Conservation (phyloP, 2,797 vertebrate species). For the Rhodeus uyekii region DNA sequence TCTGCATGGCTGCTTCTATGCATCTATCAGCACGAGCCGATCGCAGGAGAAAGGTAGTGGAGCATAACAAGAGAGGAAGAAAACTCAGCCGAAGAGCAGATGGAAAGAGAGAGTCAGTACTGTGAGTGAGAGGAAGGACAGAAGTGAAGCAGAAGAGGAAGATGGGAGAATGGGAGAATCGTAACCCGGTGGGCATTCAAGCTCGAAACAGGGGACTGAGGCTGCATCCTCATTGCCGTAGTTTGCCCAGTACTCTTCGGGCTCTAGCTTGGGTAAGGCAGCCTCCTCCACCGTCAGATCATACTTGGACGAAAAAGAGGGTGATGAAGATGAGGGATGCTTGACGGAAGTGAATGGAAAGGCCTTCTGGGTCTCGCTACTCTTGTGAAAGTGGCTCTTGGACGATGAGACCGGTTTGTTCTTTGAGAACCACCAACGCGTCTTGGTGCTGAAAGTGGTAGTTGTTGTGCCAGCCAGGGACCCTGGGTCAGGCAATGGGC, state of each 20-base stretch:
- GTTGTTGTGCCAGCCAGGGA: conserved; percentile 79
- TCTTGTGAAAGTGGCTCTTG: conserved; percentile 76
- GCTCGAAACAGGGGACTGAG: conserved; percentile 76
- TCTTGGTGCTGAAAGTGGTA: conserved; percentile 80
- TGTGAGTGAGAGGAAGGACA: conserved; percentile 66
- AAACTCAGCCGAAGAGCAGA: conserved; percentile 76
- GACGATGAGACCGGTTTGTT: conserved; percentile 76
- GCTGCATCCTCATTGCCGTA: conserved; percentile 84
- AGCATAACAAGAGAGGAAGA: conserved; percentile 29
- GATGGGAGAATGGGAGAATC: conserved; percentile 67
- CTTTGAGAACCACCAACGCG: conserved; percentile 81
- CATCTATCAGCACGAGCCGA: conserved; percentile 47
- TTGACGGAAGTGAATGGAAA: conserved; percentile 70
- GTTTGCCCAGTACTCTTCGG: conserved; percentile 87
- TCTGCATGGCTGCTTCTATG: conserved; percentile 53
- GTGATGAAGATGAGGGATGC: conserved; percentile 63
- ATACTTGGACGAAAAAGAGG: conserved; percentile 76
- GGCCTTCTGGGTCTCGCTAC: conserved; percentile 69
- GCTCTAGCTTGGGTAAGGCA: conserved; percentile 83
- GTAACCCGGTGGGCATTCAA: conserved; percentile 74
- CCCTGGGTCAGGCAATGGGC: conserved; percentile 82
- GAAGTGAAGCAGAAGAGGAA: conserved; percentile 52
- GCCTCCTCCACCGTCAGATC: conserved; percentile 83
- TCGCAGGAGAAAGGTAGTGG: conserved; percentile 28
- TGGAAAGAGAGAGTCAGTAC: conserved; percentile 66